phyloP scores from a whole-genome alignment of 2,888 invertebrate genomes.

The Nymphalis c-album region DNA sequence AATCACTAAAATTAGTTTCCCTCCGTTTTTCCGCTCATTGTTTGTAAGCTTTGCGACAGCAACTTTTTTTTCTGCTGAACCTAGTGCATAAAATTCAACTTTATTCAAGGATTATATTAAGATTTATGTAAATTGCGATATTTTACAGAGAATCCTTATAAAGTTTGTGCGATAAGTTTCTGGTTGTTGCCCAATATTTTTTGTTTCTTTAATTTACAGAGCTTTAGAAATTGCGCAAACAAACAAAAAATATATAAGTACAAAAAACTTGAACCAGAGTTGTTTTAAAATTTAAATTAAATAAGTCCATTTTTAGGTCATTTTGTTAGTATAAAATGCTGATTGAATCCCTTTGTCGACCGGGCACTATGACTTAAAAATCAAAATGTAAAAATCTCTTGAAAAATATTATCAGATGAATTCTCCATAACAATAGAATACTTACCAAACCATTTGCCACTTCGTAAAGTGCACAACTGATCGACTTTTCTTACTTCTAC shows the following conservation, averaged over 20 bases:
- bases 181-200: conserved; percentile 17
- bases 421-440: not conserved
- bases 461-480: not conserved
- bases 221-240: conserved; percentile 22
- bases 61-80: conserved; percentile 18
- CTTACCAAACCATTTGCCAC: not conserved
- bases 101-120: not conserved
- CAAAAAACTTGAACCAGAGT: not conserved
- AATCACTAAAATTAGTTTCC: conserved; percentile 58
- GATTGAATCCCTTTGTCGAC: too few species aligned
- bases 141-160: conserved; percentile 30
- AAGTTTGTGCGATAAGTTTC: conserved; percentile 28
- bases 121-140: conserved; percentile 31
- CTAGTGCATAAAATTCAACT: conserved; percentile 21
- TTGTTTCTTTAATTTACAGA: conserved; percentile 29
- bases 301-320: too few species aligned
- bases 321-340: too few species aligned
- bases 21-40: conserved; percentile 36
- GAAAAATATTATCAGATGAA: not conserved
- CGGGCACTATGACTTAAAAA: not conserved
- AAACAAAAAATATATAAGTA: not conserved
- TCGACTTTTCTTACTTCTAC: not conserved
- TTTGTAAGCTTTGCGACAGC: conserved; percentile 32
- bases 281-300: too few species aligned
- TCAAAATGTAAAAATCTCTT: not conserved